Conservation (phyloP, 1,140 invertebrate species). For the Macrostomum lignano region DNA sequence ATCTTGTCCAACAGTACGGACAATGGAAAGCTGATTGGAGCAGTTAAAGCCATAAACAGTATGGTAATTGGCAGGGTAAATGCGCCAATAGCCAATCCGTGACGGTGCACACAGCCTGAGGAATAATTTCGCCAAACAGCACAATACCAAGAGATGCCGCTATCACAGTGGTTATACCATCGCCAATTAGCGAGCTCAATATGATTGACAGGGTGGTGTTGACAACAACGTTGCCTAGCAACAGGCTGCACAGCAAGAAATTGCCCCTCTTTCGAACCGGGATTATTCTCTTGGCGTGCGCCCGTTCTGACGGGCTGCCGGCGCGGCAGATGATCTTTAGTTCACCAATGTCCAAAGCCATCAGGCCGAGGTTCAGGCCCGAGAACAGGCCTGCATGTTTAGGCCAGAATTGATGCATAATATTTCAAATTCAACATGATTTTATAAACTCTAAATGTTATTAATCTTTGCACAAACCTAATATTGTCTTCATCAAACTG, state of each 20-base stretch:
- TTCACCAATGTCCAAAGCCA: conserved; percentile 77
- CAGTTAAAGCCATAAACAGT: conserved; percentile 71
- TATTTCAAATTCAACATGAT: no score
- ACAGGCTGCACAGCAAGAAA: conserved; percentile 64
- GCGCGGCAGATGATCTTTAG: conserved; percentile 66
- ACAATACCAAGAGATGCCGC: conserved; percentile 61
- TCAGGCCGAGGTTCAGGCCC: conserved; percentile 76
- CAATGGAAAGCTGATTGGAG: conserved; percentile 67
- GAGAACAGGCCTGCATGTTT: conserved; percentile 39
- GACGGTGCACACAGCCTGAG: conserved; percentile 65
- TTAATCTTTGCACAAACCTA: no score
- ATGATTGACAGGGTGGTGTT: conserved; percentile 86
- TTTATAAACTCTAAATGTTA: no score
- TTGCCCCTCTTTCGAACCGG: conserved; percentile 41
- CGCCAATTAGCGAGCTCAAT: conserved; percentile 61
- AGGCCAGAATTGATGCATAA: no score
- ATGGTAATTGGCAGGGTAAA: conserved; percentile 71
- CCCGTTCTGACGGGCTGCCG: conserved; percentile 25
- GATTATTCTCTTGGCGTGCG: conserved; percentile 24
- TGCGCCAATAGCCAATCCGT: conserved; percentile 76
- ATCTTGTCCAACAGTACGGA: conserved; percentile 65
- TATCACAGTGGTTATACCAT: conserved; percentile 40
- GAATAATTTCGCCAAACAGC: conserved; percentile 81
- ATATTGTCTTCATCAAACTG: no score
- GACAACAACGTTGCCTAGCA: conserved; percentile 84